Evolutionary conservation across 2,113 vertebrate genomes (phyloP), one percentile per base, ranked within the genome.

Genomic region (Thalassoma bifasciatum): DNA sequence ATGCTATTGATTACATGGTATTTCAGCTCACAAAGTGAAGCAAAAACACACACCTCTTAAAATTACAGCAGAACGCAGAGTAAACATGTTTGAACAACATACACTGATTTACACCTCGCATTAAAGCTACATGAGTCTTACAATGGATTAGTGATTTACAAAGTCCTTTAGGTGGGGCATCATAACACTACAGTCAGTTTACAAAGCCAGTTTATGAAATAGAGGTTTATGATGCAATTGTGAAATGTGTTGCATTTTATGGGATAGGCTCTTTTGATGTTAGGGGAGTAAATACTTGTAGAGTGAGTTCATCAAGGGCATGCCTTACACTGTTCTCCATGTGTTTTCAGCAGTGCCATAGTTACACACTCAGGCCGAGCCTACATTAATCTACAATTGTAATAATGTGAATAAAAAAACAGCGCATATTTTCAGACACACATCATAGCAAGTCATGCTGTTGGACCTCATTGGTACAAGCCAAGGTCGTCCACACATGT

Each of bases 41-140:
- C 26, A 57, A 57, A 66, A 58, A 60, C 69, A 77, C 69, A 77
- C 62, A 61, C 58, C 69, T 75, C 26, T 69, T 75, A 17, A 60
- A 60, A 42, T 70, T 10, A 24, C 12, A 7, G 38, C 61, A 61
- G 26, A 81, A 69, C 21, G 52, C 56, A 71, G 65, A 59, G 54
- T 79, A 86, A 90, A 91, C 86, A 81, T 79, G 83, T 87, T 84
- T 79, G 49, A 72, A 78, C 85, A 82, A 71, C 64, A 82, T 80
- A 66, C 54, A 63, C 16, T 47, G 54, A 17, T 23, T 21, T 26
- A 54, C 38, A 21, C 23, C 30, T 40, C 40, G 58, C 67, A 19
- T 49, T 56, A 59, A 67, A 10, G 37, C 17, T 37, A 40, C 57
- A 69, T 59, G 2, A 47, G 74, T 77, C 44, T 22, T 26, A 24